Conservation (phyloP, 1,140 invertebrate genomes). For the Philopotamus ludificatus region DNA sequence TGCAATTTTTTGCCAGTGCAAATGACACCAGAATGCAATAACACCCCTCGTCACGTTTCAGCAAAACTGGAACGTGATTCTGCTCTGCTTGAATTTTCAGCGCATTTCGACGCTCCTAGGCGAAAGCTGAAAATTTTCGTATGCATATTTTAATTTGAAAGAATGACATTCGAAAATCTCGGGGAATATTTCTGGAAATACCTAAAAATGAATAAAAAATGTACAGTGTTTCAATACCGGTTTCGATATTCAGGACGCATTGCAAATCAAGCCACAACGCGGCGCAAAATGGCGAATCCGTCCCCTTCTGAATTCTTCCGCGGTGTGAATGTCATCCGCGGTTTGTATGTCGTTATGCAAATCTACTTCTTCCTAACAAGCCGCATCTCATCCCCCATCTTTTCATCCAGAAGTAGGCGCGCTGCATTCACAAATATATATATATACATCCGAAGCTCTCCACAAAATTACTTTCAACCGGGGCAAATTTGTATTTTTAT, state of each 20-base stretch:
- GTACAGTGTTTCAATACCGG: too few species aligned
- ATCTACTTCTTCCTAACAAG: not conserved
- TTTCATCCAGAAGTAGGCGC: not conserved
- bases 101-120: not conserved
- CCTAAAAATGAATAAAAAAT: too few species aligned
- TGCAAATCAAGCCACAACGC: too few species aligned
- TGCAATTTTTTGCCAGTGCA: not conserved
- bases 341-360: constrained; percentile 4
- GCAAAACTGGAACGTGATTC: not conserved
- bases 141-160: constrained; percentile 16
- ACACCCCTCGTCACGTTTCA: constrained; percentile 19
- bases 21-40: constrained; percentile 20
- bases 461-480: constrained; percentile 29
- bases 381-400: too few species aligned
- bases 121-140: not conserved
- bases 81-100: not conserved
- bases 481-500: constrained; percentile 36
- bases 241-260: too few species aligned
- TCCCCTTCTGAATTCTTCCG: not conserved
- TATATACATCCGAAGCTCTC: constrained; percentile 20
- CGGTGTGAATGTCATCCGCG: not conserved
- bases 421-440: constrained; percentile 23
- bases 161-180: constrained; percentile 15
- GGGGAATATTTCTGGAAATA: not conserved
- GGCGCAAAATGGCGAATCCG: too few species aligned